phyloP scores from a whole-genome alignment of 2,888 invertebrate genomes.

The Prosopocoilus inquinatus region DNA sequence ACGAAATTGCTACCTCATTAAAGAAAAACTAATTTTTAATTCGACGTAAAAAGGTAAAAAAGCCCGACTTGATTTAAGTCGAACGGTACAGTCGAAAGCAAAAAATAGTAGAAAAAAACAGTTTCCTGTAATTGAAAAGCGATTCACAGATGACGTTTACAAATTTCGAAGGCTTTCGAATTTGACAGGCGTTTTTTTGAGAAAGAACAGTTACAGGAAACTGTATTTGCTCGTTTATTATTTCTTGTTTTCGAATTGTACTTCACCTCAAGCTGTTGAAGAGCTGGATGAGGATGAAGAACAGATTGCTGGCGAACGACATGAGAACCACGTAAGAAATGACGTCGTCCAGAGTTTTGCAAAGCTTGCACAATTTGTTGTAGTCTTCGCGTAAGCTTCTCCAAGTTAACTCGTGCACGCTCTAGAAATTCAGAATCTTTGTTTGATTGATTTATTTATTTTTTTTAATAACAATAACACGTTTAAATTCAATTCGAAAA shows the following conservation, averaged over 20 bases:
- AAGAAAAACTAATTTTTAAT: too few relatives aligned
- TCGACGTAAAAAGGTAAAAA: too few relatives aligned
- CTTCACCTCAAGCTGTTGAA: constrained; percentile 60
- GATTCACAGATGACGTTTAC: too few relatives aligned
- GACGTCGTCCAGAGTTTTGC: constrained; percentile 59
- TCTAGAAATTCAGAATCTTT: background rate
- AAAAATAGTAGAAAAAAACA: too few relatives aligned
- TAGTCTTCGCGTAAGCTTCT: constrained; percentile 63
- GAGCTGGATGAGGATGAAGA: constrained; percentile 69
- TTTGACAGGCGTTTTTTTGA: too few relatives aligned
- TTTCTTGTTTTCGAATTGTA: too few relatives aligned
- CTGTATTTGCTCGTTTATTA: too few relatives aligned
- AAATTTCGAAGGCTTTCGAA: too few relatives aligned
- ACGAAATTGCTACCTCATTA: background rate
- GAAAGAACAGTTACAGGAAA: background rate
- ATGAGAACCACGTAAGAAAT: constrained; percentile 65
- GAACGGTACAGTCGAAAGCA: too few relatives aligned
- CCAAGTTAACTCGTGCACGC: constrained; percentile 53
- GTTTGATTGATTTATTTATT: background rate
- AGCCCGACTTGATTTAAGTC: too few relatives aligned
- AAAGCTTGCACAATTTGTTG: constrained; percentile 60
- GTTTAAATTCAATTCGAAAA: background rate
- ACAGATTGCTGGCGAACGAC: constrained; percentile 68
- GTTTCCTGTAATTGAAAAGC: too few relatives aligned
- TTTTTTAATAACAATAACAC: background rate